Percentiles rank a stretch among this genome's conserved stretches.
Conservation (phyloP, 2,113 vertebrate species). For the Edolisoma coerulescens region DNA sequence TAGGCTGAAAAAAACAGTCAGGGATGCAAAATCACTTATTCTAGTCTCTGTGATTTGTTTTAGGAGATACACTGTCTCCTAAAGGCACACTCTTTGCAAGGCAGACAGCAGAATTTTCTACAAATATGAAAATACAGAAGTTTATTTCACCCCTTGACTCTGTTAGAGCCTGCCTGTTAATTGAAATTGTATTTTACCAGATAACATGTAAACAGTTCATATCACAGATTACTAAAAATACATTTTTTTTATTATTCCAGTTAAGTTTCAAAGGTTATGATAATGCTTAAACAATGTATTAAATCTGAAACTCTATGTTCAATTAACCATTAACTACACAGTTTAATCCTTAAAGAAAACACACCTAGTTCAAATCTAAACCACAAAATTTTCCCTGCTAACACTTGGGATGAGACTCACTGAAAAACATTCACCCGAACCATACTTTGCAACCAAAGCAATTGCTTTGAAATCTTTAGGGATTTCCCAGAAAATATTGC, state of each 20-base stretch:
- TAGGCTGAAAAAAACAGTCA: not conserved
- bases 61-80: not conserved
- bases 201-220: not conserved
- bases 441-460: not conserved
- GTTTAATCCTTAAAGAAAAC: not conserved
- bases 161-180: not conserved
- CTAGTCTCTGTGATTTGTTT: not conserved
- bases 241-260: no score
- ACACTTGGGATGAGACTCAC: not conserved
- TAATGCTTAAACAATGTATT: not conserved
- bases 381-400: not conserved
- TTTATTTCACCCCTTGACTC: not conserved
- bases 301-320: not conserved
- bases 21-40: not conserved
- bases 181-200: not conserved
- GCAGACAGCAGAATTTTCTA: not conserved
- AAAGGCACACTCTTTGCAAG: not conserved
- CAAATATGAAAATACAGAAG: not conserved
- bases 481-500: not conserved
- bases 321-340: not conserved
- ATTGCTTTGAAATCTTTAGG: not conserved
- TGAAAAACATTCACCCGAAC: not conserved
- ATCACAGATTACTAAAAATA: no score
- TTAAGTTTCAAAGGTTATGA: not conserved
- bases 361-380: not conserved